A percentile compares a stretch with the other conserved stretches of the same genome.
phyloP scores from a whole-genome alignment of 2,113 vertebrate species.

The Gymnorhina tibicen region DNA sequence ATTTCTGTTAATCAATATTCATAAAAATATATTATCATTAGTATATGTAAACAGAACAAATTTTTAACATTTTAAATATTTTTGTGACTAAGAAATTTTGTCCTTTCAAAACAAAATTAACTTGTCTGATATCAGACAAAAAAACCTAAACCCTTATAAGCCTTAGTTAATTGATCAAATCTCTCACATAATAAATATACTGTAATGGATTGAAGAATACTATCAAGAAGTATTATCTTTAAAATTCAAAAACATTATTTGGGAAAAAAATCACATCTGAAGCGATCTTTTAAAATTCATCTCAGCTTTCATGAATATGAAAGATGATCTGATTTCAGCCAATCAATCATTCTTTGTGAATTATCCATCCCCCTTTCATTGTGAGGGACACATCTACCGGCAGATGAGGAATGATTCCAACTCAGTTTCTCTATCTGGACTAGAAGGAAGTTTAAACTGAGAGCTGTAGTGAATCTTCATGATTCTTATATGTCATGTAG shows the following conservation, averaged over 20 bases:
- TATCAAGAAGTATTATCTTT: background rate
- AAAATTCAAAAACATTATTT: background rate
- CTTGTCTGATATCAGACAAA: background rate
- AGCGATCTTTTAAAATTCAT: background rate
- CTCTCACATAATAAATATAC: background rate
- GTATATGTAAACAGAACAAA: background rate
- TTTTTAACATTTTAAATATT: background rate
- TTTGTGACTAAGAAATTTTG: background rate
- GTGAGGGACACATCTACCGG: background rate
- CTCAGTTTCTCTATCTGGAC: background rate
- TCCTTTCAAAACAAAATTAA: background rate
- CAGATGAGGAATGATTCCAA: background rate
- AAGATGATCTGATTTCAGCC: background rate
- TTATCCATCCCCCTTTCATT: background rate
- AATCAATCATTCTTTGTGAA: background rate
- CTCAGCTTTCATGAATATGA: background rate
- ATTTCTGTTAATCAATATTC: background rate
- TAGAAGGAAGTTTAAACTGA: background rate
- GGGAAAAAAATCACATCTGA: background rate
- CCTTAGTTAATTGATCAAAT: background rate
- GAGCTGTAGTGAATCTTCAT: background rate
- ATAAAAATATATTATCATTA: background rate
- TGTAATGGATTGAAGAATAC: background rate
- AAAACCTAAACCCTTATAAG: rapidly evolving
- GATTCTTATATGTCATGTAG: background rate